phyloP scores from a whole-genome alignment of 1,140 invertebrate genomes.

The Mactra quadrangularis region DNA sequence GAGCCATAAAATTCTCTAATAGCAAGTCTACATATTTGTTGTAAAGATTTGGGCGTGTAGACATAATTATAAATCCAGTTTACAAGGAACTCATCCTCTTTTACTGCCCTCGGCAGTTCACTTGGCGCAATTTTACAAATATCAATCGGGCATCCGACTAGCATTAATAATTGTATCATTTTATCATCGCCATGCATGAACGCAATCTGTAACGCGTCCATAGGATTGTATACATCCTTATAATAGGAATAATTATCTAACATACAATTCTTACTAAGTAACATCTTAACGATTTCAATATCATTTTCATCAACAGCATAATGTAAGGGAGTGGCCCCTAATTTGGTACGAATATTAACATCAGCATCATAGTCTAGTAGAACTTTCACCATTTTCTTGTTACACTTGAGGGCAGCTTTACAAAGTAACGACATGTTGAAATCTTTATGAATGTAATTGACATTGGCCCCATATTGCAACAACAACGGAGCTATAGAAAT shows the following conservation, averaged over 20 bases:
- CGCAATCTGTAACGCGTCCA: slow-evolving; percentile 42
- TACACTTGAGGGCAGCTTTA: slow-evolving; percentile 19
- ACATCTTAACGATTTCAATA: slow-evolving; percentile 19
- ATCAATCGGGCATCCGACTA: slow-evolving; percentile 21
- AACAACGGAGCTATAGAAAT: slow-evolving; percentile 42
- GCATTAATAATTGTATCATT: slow-evolving; percentile 41
- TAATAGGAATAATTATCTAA: slow-evolving; percentile 12
- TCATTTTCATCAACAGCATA: slow-evolving; percentile 40
- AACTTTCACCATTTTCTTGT: slow-evolving; percentile 31
- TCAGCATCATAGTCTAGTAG: slow-evolving; percentile 36
- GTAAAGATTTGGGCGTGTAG: slow-evolving; percentile 25
- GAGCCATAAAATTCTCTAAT: slow-evolving; percentile 11
- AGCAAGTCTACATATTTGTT: slow-evolving; percentile 26
- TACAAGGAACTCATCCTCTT: slow-evolving; percentile 20
- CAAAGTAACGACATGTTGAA: slow-evolving; percentile 41
- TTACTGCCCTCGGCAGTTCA: neutral
- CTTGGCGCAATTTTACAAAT: neutral
- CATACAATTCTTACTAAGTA: slow-evolving; percentile 34
- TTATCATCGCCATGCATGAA: slow-evolving; percentile 6
- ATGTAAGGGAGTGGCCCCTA: slow-evolving; percentile 24
- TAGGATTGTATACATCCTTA: slow-evolving; percentile 7
- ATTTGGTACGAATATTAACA: slow-evolving; percentile 24
- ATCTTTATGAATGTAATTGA: slow-evolving; percentile 31
- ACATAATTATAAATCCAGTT: slow-evolving; percentile 53
- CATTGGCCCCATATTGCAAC: slow-evolving; percentile 45